Conservation (phyloP, 64 coral and sea anemone species). For the Acropora yongei region DNA sequence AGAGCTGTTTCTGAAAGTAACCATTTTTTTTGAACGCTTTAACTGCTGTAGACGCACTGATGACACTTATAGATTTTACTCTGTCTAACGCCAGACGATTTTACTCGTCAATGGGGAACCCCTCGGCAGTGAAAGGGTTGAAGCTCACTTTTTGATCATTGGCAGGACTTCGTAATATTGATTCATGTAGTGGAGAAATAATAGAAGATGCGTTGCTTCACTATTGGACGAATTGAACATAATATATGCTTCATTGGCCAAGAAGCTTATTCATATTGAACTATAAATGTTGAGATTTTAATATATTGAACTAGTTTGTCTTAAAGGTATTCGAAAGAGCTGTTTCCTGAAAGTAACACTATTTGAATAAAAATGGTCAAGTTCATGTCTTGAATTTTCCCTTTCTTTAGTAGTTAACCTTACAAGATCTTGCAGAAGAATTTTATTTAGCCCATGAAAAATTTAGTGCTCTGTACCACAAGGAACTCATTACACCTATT, state of each 20-base stretch:
- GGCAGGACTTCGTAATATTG: background rate
- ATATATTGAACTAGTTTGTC: background rate
- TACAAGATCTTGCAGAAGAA: background rate
- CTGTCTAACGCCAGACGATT: too few relatives aligned
- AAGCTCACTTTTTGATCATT: background rate
- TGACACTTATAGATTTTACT: too few relatives aligned
- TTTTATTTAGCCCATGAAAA: background rate
- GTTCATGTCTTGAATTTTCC: background rate
- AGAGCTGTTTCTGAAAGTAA: background rate
- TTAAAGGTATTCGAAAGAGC: background rate
- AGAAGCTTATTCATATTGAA: background rate
- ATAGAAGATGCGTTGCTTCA: background rate
- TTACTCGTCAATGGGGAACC: too few relatives aligned
- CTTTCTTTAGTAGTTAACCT: background rate
- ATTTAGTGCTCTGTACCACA: background rate
- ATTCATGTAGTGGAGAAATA: background rate
- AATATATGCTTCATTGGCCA: too few relatives aligned
- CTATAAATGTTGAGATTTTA: background rate
- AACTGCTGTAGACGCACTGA: too few relatives aligned
- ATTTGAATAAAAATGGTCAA: background rate
- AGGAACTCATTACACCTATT: background rate
- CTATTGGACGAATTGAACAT: background rate
- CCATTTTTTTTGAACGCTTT: background rate
- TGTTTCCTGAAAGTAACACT: background rate
- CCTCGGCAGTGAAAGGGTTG: background rate